phyloP scores from a whole-genome alignment of 2,113 vertebrate species.

The Pardalotus punctatus region DNA sequence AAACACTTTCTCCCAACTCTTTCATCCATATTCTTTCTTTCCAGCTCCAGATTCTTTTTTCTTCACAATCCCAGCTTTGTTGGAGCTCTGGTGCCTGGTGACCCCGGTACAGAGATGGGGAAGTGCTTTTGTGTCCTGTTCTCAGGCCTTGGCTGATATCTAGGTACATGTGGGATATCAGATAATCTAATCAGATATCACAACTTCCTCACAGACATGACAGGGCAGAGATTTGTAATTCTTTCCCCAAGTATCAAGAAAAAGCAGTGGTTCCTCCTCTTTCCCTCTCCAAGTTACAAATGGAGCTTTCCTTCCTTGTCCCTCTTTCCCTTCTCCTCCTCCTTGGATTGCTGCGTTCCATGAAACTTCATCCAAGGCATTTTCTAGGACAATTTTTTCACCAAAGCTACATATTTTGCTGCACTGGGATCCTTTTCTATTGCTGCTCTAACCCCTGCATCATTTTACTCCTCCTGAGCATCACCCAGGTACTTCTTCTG shows the following conservation, averaged over 20 bases:
- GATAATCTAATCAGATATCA: not conserved
- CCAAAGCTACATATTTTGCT: not conserved
- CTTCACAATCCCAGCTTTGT: not conserved
- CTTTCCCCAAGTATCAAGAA: not conserved
- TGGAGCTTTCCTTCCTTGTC: not conserved
- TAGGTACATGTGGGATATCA: not conserved
- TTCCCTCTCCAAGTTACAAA: not conserved
- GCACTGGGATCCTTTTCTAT: not conserved
- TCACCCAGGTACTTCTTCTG: not conserved
- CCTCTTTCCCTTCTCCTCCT: not conserved
- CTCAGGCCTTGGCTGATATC: not conserved
- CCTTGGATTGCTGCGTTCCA: not conserved
- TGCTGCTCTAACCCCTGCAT: not conserved
- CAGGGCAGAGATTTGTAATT: not conserved
- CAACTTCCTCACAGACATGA: not conserved
- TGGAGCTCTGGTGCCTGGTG: not conserved
- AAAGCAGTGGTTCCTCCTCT: not conserved
- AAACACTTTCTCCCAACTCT: not conserved
- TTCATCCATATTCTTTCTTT: not conserved
- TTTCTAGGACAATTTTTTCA: not conserved
- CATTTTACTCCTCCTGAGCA: not conserved
- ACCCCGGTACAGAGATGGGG: fast-evolving
- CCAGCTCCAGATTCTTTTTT: not conserved
- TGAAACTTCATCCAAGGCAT: not conserved
- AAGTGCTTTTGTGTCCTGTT: not conserved